Base-by-base conservation (phyloP, 2,113 vertebrate species). In the Orientallactaga bullata region DNA sequence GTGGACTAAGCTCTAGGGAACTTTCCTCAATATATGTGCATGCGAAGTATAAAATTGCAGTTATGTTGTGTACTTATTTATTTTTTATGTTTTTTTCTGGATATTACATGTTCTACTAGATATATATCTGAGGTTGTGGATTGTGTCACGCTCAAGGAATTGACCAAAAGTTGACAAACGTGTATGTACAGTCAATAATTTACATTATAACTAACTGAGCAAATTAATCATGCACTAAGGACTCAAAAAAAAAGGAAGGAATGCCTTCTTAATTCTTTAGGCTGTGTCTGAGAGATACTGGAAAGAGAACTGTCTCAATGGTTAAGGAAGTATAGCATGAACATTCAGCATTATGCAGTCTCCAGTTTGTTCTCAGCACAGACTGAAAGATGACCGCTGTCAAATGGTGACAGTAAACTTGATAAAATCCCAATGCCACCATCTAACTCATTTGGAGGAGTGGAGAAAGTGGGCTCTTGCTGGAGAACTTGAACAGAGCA, bases 391-490 rank as follows among this genome's bases (percentile, higher is more conserved):
- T 0, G 68, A 47, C 39, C 28, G 35, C 78, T 87, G 55, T 93
- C 3, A 74, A 17, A 39, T 13, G 63, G 39, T 81, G 84, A 92
- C 72, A 85, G 68, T 89, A 84, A 87, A 76, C 60, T 89, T 96
- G 47, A 60, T 88, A 85, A 24, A 47, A 82, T 32, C 63, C 58
- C 1, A 17, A 91, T 84, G 63, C n/a, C 63, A 78, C 80, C 8
- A 35, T 61, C 89, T 81, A 88, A 74, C 11, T 96, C 63, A 91
- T 95, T 92, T 93, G 37, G 72, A 93, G 13, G 91, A 90, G 88
- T 63, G 35, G 32, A 89, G 85, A 90, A 11, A 89, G 85, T 55
- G 47, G 47, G 32, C 32, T 96, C n/a, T 35, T 72, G 60, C 65
- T 94, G 42, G 79, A 94, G 37, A 71, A 87, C 72, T 81, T 86